Evolutionary conservation across 2,797 vertebrate genomes (phyloP).

Genomic region (Sebastes itinus): DNA sequence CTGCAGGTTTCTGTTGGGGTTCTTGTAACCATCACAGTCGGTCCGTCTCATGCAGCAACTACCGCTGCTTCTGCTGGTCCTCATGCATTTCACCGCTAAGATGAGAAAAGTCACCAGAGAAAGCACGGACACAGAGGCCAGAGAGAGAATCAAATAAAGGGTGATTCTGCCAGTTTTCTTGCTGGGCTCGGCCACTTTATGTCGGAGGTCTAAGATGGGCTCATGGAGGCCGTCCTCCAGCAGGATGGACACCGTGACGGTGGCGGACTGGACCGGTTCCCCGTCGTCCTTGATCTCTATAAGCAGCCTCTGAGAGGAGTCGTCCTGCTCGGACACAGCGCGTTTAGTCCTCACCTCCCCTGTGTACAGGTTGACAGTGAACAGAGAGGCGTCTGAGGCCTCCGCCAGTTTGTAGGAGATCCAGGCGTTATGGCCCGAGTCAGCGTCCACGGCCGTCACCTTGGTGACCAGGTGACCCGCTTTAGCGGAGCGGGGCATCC

Average conservation of each 20-base stretch:
- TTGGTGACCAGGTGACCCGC: constrained; percentile 72
- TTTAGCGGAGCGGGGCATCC: constrained; percentile 67
- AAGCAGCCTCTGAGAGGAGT: constrained; percentile 78
- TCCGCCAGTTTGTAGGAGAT: constrained; percentile 84
- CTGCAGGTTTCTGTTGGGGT: constrained; percentile 82
- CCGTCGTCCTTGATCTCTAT: constrained; percentile 81
- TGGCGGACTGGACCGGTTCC: constrained; percentile 73
- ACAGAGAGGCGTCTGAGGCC: constrained; percentile 79
- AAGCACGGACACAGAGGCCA: constrained; percentile 76
- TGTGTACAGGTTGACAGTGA: constrained; percentile 84
- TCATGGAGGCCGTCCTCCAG: constrained; percentile 75
- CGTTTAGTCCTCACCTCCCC: constrained; percentile 86
- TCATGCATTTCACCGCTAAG: constrained; percentile 76
- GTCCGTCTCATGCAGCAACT: constrained; percentile 71
- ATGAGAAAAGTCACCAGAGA: constrained; percentile 76
- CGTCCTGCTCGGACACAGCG: constrained; percentile 77
- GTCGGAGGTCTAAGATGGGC: constrained; percentile 68
- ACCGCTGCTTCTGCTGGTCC: constrained; percentile 61
- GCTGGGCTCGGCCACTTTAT: constrained; percentile 58
- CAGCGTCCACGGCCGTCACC: constrained; percentile 73
- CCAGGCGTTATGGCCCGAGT: constrained; percentile 89
- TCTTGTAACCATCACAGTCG: constrained; percentile 75
- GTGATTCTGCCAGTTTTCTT: constrained; percentile 70
- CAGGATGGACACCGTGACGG: constrained; percentile 71
- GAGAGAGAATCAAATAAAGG: constrained; percentile 76